Conservation (phyloP, 2,113 vertebrate species). For the Xyrauchen texanus region DNA sequence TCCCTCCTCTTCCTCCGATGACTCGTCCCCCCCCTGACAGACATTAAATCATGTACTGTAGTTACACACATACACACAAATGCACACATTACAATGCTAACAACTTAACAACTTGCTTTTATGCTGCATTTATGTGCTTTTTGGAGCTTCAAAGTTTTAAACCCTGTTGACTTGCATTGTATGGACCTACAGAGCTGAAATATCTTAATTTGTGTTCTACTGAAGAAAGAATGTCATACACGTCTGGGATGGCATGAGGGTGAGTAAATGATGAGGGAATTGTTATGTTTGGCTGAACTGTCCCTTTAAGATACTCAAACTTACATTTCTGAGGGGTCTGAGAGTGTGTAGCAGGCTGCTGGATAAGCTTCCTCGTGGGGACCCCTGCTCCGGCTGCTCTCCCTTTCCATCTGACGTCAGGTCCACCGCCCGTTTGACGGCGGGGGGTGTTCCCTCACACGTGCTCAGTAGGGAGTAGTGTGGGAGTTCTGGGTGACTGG, state of each 20-base stretch:
- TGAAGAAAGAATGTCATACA: too few relatives aligned
- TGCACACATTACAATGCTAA: too few relatives aligned
- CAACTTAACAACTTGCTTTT: too few relatives aligned
- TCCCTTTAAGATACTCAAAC: background rate
- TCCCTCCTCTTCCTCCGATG: constrained; percentile 96
- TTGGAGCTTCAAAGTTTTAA: too few relatives aligned
- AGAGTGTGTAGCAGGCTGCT: constrained; percentile 74
- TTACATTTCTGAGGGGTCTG: constrained; percentile 88
- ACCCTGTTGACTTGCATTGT: too few relatives aligned
- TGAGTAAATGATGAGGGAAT: too few relatives aligned
- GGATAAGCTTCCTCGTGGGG: constrained; percentile 66
- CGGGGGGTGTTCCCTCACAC: constrained; percentile 58
- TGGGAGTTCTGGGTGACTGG: constrained; percentile 71
- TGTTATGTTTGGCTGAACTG: too few relatives aligned
- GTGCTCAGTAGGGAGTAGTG: constrained; percentile 65
- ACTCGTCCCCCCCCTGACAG: constrained; percentile 88
- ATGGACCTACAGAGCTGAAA: too few relatives aligned
- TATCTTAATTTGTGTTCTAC: too few relatives aligned
- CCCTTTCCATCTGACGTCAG: constrained; percentile 60
- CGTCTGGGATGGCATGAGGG: too few relatives aligned
- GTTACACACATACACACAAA: too few relatives aligned
- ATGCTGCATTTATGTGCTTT: too few relatives aligned
- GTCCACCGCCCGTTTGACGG: constrained; percentile 47
- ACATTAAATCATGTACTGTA: background rate
- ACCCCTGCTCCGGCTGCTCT: constrained; percentile 63